Percentiles rank a stretch among this genome's conserved stretches.
phyloP scores from a whole-genome alignment of 1,140 invertebrate species.

The Nasonia longicornis region DNA sequence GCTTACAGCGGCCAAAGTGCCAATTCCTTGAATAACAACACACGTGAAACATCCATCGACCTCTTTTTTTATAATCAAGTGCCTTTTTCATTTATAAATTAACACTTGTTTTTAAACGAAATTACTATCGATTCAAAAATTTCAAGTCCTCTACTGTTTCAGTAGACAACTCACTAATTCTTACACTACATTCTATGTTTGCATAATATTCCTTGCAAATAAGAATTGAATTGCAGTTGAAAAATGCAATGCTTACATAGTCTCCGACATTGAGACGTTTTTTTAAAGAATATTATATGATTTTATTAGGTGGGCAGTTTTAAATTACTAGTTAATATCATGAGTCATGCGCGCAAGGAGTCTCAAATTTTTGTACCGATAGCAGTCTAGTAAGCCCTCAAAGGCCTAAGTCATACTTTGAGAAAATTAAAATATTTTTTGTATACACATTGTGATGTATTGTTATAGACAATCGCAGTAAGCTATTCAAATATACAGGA shows the following conservation, averaged over 20 bases:
- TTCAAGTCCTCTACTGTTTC: constrained; percentile 35
- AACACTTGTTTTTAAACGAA: constrained; percentile 35
- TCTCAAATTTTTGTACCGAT: constrained; percentile 44
- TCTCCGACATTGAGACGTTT: neutral
- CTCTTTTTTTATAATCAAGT: constrained; percentile 34
- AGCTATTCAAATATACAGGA: neutral
- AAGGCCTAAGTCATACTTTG: constrained; percentile 20
- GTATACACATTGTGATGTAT: constrained; percentile 14
- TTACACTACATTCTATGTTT: constrained; percentile 41
- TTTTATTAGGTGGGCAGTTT: constrained; percentile 44
- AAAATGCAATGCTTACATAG: constrained; percentile 28
- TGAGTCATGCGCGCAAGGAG: constrained; percentile 28
- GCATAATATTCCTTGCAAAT: constrained; percentile 26
- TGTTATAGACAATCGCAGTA: neutral
- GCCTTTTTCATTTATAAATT: constrained; percentile 33
- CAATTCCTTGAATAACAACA: constrained; percentile 44
- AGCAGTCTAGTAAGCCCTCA: constrained; percentile 32
- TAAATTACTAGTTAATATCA: constrained; percentile 42
- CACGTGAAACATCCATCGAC: constrained; percentile 37
- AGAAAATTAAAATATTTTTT: constrained; percentile 22
- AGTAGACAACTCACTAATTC: constrained; percentile 30
- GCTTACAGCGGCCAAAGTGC: constrained; percentile 43
- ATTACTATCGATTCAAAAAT: constrained; percentile 40
- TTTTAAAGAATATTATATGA: constrained; percentile 37
- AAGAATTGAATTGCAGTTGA: constrained; percentile 33